Evolutionary conservation across 1,140 invertebrate species (phyloP).

Genomic region (Adoxophyes honmai): DNA sequence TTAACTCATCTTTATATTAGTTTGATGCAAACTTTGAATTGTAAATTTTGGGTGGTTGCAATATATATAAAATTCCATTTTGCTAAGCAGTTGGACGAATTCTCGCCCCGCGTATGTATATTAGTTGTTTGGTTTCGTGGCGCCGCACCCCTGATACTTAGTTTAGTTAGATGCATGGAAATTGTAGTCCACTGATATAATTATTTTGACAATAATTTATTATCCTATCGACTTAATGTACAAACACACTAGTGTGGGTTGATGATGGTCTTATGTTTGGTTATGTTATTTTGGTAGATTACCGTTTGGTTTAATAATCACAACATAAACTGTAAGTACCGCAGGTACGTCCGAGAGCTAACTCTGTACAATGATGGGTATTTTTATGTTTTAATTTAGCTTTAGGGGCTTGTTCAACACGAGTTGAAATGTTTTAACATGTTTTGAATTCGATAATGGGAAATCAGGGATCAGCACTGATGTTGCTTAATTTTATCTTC

Average conservation of each 20-base stretch:
- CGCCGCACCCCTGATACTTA: background rate
- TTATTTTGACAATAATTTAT: slow-evolving; percentile 16
- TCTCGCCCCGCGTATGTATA: slow-evolving; percentile 42
- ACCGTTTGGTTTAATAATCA: slow-evolving; percentile 40
- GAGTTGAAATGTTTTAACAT: slow-evolving; percentile 56
- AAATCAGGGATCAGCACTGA: slow-evolving; percentile 63
- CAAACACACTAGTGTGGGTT: slow-evolving; percentile 15
- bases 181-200: slow-evolving; percentile 4
- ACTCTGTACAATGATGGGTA: slow-evolving; percentile 56
- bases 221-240: slow-evolving; percentile 14
- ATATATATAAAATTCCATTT: slow-evolving; percentile 54
- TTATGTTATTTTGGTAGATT: slow-evolving; percentile 21
- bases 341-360: slow-evolving; percentile 46
- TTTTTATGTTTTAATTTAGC: slow-evolving; percentile 60
- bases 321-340: slow-evolving; percentile 41
- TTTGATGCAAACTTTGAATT: slow-evolving; percentile 25
- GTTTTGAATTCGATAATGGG: slow-evolving; percentile 61
- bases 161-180: background rate
- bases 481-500: slow-evolving; percentile 66
- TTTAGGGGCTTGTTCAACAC: slow-evolving; percentile 52
- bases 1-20: slow-evolving; percentile 29
- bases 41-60: slow-evolving; percentile 68
- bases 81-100: slow-evolving; percentile 25
- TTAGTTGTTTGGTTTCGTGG: slow-evolving; percentile 32
- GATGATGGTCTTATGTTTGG: slow-evolving; percentile 9